Evolutionary conservation across 2,888 invertebrate species (phyloP), one percentile per base, ranked within the genome.

Genomic region (Heteropelma amictum): DNA sequence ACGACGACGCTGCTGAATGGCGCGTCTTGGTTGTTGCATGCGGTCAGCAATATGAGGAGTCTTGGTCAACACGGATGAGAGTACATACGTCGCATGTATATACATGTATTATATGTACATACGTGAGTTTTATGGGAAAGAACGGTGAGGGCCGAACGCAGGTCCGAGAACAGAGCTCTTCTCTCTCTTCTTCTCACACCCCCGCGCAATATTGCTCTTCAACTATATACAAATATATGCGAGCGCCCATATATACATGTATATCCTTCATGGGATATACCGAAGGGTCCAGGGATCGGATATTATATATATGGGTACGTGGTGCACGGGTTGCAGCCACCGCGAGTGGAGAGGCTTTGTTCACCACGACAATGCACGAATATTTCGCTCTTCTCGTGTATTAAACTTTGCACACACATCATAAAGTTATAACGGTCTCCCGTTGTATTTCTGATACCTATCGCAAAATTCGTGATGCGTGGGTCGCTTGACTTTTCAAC

Each of bases 281-380:
- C 61, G 26, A 12, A 71, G 47, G 56, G 54, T 47, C 47, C 38
- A 54, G 45, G 49, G 38, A 56, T 67, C 14, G 67, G 45, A 45
- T 35, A 47, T 65, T 58, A 73, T 65, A 67, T 42, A 69, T 63
- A n/a, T n/a, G n/a, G n/a, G n/a, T n/a, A 35, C 47, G 47, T 28
- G 56, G 65, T 56, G 58, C 23, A 73, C 45, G 64, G 28, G 35
- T 68, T 54, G 23, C 40, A 63, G 42, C 72, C 64, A 77, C 72
- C 53, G 73, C 72, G 58, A 70, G 45, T 42, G 63, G 23, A 53
- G 72, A 71, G 76, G 83, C 84, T 85, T 86, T 86, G 86, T 87
- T 85, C 86, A 80, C 71, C 76, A 80, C 83, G 81, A 84, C 85
- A 86, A 86, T 86, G 82, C 82, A 73, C 80, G 79, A 73, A 77